Evolutionary conservation across 2,113 vertebrate genomes (phyloP).

Genomic region (Canis aureus): DNA sequence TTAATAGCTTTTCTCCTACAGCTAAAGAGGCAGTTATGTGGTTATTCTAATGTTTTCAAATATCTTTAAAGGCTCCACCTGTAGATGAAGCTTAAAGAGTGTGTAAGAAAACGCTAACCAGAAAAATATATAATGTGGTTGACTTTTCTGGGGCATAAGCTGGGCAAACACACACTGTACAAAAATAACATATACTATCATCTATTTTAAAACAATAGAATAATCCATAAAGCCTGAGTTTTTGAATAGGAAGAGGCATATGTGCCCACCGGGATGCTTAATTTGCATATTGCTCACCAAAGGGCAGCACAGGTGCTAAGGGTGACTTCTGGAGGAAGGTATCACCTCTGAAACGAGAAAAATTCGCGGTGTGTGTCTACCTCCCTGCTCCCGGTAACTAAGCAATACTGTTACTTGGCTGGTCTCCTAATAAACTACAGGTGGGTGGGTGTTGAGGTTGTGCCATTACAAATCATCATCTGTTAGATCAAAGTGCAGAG

Average conservation of each 20-base stretch:
- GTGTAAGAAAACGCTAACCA: neutral
- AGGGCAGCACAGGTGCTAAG: neutral
- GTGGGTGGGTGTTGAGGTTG: constrained; percentile 75
- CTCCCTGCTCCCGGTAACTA: constrained; percentile 64
- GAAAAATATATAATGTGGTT: constrained; percentile 17
- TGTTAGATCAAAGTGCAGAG: constrained; percentile 83
- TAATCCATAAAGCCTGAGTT: neutral
- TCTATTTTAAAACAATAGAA: constrained; percentile 43
- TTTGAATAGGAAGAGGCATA: neutral
- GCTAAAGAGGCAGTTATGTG: neutral
- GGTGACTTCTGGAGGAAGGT: constrained; percentile 67
- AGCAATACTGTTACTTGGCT: constrained; percentile 71
- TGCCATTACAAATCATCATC: constrained; percentile 83
- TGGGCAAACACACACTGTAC: accelerated
- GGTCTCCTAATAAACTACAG: constrained; percentile 84
- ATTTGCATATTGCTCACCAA: neutral
- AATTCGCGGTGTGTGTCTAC: constrained; percentile 44
- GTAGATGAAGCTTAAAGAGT: constrained; percentile 1
- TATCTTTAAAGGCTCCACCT: neutral
- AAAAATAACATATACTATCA: constrained; percentile 7
- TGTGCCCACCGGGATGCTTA: neutral
- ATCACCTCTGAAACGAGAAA: constrained; percentile 68
- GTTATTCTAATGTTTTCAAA: constrained; percentile 36
- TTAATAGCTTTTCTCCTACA: neutral
- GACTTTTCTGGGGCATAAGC: constrained; percentile 42